Evolutionary conservation across 2,113 vertebrate genomes (phyloP).

Genomic region (Oreotragus oreotragus): DNA sequence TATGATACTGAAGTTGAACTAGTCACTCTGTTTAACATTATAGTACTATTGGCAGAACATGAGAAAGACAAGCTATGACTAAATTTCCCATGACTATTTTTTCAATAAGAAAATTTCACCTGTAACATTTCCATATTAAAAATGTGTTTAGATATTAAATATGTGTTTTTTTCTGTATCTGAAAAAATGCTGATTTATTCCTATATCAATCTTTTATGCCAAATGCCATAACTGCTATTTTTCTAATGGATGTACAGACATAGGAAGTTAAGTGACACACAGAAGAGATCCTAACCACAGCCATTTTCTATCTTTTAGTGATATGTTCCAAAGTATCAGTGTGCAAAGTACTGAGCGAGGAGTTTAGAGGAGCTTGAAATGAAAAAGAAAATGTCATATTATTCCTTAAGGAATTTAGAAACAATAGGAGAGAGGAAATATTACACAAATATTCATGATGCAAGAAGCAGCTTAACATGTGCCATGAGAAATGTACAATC

Average conservation of each 20-base stretch:
- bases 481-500: not conserved
- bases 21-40: constrained; percentile 60
- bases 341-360: not conserved
- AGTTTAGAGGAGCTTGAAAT: not conserved
- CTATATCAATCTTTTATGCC: not conserved
- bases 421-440: not conserved
- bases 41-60: constrained; percentile 33
- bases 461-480: not conserved
- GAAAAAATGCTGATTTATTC: constrained; percentile 19
- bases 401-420: constrained; percentile 27
- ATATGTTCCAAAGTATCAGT: not conserved
- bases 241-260: not conserved
- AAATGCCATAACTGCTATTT: not conserved
- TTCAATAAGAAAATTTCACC: constrained; percentile 42
- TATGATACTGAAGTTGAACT: constrained; percentile 55
- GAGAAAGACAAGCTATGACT: not conserved
- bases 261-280: constrained; percentile 4
- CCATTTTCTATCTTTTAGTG: not conserved
- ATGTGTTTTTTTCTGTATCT: not conserved
- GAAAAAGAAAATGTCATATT: not conserved
- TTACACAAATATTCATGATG: not conserved
- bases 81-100: constrained; percentile 20
- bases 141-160: not conserved
- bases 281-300: not conserved
- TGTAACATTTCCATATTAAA: not conserved